These are phyloP conservation scores for Leptinotarsa rubiginosa DNA, from an alignment of 2,888 invertebrate genomes.

Conservation along the genomic window DNA sequence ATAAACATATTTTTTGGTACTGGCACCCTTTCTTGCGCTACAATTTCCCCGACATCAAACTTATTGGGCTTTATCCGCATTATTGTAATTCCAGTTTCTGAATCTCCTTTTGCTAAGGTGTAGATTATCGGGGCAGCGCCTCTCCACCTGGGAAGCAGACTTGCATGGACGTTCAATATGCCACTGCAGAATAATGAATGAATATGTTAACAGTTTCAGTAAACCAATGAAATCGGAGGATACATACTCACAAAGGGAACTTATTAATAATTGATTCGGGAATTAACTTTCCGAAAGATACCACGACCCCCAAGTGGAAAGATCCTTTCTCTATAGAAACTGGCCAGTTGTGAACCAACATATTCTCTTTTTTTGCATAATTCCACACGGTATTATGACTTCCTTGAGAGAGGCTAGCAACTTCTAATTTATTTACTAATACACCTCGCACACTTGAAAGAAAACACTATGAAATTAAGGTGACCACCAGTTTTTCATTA, in stretches of 20 bases:
- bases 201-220: no score
- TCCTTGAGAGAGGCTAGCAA: conserved; percentile 77
- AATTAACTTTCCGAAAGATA: conserved; percentile 94
- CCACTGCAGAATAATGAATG: conserved; percentile 72
- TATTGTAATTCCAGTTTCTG: conserved; percentile 84
- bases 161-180: conserved; percentile 94
- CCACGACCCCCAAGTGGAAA: conserved; percentile 90
- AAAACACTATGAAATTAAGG: not conserved
- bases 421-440: conserved; percentile 71
- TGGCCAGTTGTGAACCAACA: conserved; percentile 69
- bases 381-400: conserved; percentile 75
- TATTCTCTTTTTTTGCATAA: conserved; percentile 74
- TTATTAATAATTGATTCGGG: conserved; percentile 78
- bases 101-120: conserved; percentile 86
- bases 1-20: conserved; percentile 73
- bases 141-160: conserved; percentile 90
- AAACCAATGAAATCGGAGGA: not conserved
- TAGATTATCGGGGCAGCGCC: conserved; percentile 93
- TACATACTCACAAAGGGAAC: conserved; percentile 82
- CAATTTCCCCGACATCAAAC: conserved; percentile 84
- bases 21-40: conserved; percentile 70
- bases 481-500: not conserved
- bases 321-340: conserved; percentile 61
- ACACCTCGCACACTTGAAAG: conserved; percentile 69
- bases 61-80: conserved; percentile 86